Percentiles rank a stretch among this genome's conserved stretches.
phyloP scores from a whole-genome alignment of 2,888 invertebrate species.

The Patella depressa region DNA sequence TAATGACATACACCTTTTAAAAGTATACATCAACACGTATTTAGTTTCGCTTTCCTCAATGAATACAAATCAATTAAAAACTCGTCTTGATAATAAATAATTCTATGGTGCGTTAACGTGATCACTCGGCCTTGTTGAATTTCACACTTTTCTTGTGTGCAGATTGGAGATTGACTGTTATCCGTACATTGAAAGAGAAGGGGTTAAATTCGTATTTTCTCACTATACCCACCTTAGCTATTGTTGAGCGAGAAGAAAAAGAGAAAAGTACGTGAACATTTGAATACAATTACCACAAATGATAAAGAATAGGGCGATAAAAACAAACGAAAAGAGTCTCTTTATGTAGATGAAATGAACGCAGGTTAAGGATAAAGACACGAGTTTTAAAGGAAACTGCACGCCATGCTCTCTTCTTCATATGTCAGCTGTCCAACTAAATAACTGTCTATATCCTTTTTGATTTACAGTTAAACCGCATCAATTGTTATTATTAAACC shows the following conservation, averaged over 20 bases:
- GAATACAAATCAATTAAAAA: no score
- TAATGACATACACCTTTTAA: no score
- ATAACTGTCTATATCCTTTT: no score
- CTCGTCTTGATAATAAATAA: no score
- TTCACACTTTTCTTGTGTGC: neutral
- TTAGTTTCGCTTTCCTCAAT: no score
- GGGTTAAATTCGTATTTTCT: neutral
- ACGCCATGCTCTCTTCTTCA: neutral
- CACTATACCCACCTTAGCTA: neutral
- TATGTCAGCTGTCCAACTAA: no score
- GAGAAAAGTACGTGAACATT: constrained; percentile 10
- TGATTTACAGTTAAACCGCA: no score
- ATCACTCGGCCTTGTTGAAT: neutral
- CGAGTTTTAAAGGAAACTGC: neutral
- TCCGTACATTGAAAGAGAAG: neutral
- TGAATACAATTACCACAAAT: constrained; percentile 6
- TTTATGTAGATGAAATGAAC: neutral
- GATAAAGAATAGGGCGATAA: neutral
- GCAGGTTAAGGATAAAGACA: neutral
- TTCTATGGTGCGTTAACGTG: neutral
- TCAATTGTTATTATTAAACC: no score
- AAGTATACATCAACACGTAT: no score
- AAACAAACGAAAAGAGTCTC: constrained; percentile 2
- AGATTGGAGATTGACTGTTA: neutral
- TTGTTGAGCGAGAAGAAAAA: neutral